Percentiles rank a stretch among this genome's conserved stretches.
Evolutionary conservation across 2,888 invertebrate genomes (phyloP).

Genomic region (Biston betularia): DNA sequence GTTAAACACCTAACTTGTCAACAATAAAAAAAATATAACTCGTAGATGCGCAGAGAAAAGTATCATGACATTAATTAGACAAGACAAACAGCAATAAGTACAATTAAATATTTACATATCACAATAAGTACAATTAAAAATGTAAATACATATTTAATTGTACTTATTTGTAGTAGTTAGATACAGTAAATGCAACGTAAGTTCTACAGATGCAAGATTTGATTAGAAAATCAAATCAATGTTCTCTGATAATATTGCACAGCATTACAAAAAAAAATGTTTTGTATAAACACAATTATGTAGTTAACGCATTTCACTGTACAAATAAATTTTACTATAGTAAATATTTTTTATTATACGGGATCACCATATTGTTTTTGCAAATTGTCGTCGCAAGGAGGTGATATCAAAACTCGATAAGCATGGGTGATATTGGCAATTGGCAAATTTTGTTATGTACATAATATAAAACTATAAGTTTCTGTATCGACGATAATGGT

Average conservation of each 20-base stretch:
- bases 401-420: conserved; percentile 35
- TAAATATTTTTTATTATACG: not conserved
- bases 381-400: conserved; percentile 44
- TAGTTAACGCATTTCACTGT: not conserved
- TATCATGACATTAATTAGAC: not conserved
- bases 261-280: not conserved
- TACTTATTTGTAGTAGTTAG: too few species aligned
- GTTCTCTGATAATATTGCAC: too few species aligned
- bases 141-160: not conserved
- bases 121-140: too few species aligned
- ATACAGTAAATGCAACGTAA: too few species aligned
- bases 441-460: too few species aligned
- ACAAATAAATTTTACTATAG: not conserved
- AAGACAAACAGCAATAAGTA: too few species aligned
- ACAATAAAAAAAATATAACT: too few species aligned
- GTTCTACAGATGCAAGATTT: too few species aligned
- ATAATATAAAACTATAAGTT: not conserved
- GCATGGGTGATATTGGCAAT: conserved; percentile 13
- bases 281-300: not conserved
- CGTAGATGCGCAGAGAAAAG: conserved; percentile 14
- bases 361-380: conserved; percentile 41
- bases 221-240: too few species aligned
- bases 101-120: too few species aligned
- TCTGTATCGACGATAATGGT: not conserved
- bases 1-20: too few species aligned